These are phyloP conservation scores for Kryptolebias marmoratus DNA, from an alignment of 2,113 vertebrate genomes.

Conservation along the genomic window DNA sequence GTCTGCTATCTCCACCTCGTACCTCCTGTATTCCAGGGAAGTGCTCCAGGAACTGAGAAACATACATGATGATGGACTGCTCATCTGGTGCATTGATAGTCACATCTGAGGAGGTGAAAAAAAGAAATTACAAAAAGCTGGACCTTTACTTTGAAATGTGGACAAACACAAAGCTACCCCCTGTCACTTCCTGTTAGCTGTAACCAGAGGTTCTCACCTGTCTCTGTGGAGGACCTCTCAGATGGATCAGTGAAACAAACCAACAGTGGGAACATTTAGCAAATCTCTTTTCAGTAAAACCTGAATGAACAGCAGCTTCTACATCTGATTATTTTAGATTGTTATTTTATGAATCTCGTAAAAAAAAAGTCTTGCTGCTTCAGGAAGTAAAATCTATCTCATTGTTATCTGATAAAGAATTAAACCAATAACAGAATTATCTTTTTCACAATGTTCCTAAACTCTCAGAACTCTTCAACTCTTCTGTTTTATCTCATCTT, in stretches of 20 bases:
- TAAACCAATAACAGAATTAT: background rate
- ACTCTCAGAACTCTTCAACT: background rate
- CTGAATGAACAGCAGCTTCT: background rate
- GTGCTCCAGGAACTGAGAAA: slow-evolving; percentile 94
- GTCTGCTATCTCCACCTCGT: slow-evolving; percentile 30
- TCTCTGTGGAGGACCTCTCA: background rate
- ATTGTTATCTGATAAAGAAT: background rate
- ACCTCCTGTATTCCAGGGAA: slow-evolving; percentile 92
- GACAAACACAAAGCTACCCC: too few species aligned
- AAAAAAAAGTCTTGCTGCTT: background rate
- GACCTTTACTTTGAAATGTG: background rate
- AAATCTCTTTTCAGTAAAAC: background rate
- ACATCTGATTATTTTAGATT: background rate
- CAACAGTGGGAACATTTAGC: background rate
- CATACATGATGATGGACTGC: slow-evolving; percentile 94
- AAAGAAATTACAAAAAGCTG: background rate
- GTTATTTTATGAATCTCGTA: background rate
- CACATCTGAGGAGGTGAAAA: slow-evolving; percentile 81
- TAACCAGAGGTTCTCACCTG: background rate
- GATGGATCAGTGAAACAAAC: too few species aligned
- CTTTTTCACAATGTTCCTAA: background rate
- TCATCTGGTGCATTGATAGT: slow-evolving; percentile 89
- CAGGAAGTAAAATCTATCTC: background rate
- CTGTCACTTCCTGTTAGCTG: background rate
- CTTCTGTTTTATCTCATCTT: background rate